A percentile compares a stretch with the other conserved stretches of the same genome.
Evolutionary conservation across 2,113 vertebrate genomes (phyloP).

Genomic region (Alethe diademata): DNA sequence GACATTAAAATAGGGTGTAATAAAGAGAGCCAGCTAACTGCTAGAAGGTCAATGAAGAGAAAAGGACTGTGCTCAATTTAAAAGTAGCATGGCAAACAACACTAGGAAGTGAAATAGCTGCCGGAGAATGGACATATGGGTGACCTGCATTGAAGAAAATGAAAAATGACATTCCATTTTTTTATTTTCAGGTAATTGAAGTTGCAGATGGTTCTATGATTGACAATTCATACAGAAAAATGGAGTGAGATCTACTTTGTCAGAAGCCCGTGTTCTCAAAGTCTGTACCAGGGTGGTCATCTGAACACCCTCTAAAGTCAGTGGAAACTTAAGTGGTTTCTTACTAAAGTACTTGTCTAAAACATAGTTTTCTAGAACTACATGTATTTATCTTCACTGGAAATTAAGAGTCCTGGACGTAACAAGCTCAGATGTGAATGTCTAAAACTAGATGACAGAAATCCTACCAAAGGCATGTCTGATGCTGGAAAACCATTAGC

Average conservation of each 20-base stretch:
- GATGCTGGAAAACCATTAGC: neutral
- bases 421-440: neutral
- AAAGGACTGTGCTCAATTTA: neutral
- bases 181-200: neutral
- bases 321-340: neutral
- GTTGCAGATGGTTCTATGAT: neutral
- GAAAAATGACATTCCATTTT: neutral
- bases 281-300: neutral
- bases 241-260: neutral
- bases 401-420: neutral
- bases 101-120: neutral
- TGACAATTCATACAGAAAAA: neutral
- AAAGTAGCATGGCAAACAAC: neutral
- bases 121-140: neutral
- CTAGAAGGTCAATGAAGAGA: slow-evolving; percentile 1
- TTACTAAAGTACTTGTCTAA: neutral
- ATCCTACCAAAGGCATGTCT: neutral
- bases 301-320: neutral
- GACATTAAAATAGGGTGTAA: slow-evolving; percentile 21
- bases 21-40: slow-evolving; percentile 22
- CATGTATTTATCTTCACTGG: neutral
- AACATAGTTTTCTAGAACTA: neutral
- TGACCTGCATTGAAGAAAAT: neutral
- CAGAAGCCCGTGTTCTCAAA: neutral
- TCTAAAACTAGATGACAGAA: neutral